Evolutionary conservation across 2,797 vertebrate species (phyloP).

Genomic region (Argya squamiceps): DNA sequence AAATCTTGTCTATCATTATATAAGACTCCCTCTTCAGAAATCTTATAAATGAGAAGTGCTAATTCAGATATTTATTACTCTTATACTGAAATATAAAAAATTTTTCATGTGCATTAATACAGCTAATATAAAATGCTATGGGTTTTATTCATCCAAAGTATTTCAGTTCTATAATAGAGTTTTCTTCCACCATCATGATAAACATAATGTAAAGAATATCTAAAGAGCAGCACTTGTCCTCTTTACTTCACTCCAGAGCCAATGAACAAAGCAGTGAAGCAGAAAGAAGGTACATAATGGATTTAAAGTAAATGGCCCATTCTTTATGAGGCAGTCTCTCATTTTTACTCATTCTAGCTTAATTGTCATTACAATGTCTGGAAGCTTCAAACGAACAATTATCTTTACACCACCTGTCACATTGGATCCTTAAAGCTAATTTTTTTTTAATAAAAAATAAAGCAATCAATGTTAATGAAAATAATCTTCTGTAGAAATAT

Average conservation of each 20-base stretch:
- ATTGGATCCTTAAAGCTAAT: conserved; percentile 34
- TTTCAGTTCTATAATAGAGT: conserved; percentile 21
- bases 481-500: neutral
- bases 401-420: conserved; percentile 69
- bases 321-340: conserved; percentile 68
- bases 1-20: neutral
- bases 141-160: neutral
- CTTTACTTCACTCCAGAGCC: conserved; percentile 71
- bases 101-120: neutral
- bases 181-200: conserved; percentile 42
- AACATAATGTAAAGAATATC: conserved; percentile 64
- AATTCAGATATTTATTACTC: neutral
- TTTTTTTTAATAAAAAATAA: neutral
- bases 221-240: conserved; percentile 68
- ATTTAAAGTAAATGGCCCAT: conserved; percentile 80
- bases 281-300: conserved; percentile 78
- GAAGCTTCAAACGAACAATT: conserved; percentile 72
- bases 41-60: neutral
- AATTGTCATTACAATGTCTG: conserved; percentile 75
- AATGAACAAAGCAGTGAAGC: conserved; percentile 80
- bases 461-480: neutral
- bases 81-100: neutral
- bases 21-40: conserved; percentile 19
- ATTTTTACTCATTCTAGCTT: conserved; percentile 72
- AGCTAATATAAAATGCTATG: neutral